These are phyloP conservation scores for Phoxinus phoxinus DNA, from an alignment of 2,113 vertebrate genomes.

Conservation along the genomic window DNA sequence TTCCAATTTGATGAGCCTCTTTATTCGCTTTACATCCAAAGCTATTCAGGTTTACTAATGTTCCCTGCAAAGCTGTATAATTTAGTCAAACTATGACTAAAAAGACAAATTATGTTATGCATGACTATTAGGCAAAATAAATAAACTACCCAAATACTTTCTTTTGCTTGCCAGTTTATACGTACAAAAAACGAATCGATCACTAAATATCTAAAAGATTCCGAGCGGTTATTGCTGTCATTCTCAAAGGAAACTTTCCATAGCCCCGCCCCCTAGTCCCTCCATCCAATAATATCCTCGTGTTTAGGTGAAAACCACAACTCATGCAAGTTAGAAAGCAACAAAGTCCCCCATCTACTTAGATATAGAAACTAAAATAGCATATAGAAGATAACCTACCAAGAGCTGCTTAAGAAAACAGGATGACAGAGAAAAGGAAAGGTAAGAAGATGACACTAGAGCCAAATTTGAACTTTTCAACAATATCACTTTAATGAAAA, in stretches of 20 bases:
- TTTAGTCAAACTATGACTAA: too few species aligned
- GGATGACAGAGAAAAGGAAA: constrained; percentile 21
- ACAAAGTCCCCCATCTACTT: background rate
- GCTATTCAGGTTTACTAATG: background rate
- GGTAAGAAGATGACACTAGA: background rate
- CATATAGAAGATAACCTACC: background rate
- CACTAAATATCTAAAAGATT: too few species aligned
- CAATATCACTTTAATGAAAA: background rate
- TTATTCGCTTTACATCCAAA: background rate
- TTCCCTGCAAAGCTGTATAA: background rate
- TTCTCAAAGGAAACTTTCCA: background rate
- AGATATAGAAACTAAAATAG: background rate
- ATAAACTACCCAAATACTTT: background rate
- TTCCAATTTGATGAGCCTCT: background rate
- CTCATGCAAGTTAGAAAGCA: constrained; percentile 8
- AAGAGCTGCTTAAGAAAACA: background rate
- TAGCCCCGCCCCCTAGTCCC: background rate
- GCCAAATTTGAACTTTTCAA: background rate
- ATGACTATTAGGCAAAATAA: too few species aligned
- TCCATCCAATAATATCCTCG: background rate
- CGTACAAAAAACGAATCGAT: background rate
- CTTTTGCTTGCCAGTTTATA: background rate
- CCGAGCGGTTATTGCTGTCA: background rate
- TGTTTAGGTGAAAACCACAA: background rate
- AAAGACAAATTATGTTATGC: too few species aligned